phyloP scores from a whole-genome alignment of 2,797 vertebrate species.

The Chromobotia macracanthus region DNA sequence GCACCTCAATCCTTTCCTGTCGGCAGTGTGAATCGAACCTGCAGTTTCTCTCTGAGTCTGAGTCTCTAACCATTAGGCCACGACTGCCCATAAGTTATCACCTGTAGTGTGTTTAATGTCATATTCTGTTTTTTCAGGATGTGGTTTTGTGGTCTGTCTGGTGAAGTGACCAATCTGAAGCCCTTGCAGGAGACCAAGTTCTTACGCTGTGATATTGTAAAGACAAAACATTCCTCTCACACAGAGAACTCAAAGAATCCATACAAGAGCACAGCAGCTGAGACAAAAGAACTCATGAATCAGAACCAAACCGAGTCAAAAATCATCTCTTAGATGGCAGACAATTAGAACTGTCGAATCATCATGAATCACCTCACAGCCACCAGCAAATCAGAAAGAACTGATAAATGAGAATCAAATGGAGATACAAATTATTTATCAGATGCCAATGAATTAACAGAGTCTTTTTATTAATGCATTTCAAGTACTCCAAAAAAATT shows the following conservation, averaged over 20 bases:
- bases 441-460: constrained; percentile 79
- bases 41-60: too few relatives aligned
- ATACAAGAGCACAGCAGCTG: background rate
- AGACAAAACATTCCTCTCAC: background rate
- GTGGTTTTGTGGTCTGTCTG: constrained; percentile 78
- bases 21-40: too few relatives aligned
- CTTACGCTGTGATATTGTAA: constrained; percentile 69
- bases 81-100: too few relatives aligned
- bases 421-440: too few relatives aligned
- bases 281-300: too few relatives aligned
- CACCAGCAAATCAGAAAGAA: background rate
- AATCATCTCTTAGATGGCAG: background rate
- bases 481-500: constrained; percentile 99
- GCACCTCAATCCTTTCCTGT: too few relatives aligned
- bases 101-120: too few relatives aligned
- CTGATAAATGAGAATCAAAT: too few relatives aligned
- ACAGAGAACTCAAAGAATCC: background rate
- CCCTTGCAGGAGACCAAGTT: constrained; percentile 78
- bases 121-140: constrained; percentile 67
- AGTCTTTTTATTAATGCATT: constrained; percentile 99
- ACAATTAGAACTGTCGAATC: too few relatives aligned
- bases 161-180: constrained; percentile 70
- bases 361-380: background rate
- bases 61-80: too few relatives aligned
- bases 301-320: too few relatives aligned